Percentiles rank a stretch among this genome's conserved stretches.
These are phyloP conservation scores for Melanotus villosus DNA, from an alignment of 2,888 invertebrate genomes.

Conservation along the genomic window DNA sequence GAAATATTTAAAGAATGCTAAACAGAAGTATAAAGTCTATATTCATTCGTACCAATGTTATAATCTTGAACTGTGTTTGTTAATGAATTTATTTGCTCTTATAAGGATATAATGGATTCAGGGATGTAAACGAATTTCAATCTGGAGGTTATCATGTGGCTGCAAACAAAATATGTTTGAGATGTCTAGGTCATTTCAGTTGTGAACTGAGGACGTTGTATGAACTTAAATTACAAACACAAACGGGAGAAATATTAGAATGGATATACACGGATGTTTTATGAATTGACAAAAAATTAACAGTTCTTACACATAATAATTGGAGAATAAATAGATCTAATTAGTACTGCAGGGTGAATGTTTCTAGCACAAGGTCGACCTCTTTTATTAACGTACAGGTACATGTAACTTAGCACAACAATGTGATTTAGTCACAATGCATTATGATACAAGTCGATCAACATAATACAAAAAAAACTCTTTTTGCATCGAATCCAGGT, in stretches of 20 bases:
- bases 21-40: neutral
- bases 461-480: neutral
- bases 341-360: slow-evolving; percentile 24
- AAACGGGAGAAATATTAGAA: neutral
- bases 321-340: slow-evolving; percentile 9
- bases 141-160: slow-evolving; percentile 13
- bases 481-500: neutral
- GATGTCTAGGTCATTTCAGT: neutral
- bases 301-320: neutral
- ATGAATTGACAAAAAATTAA: neutral
- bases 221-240: neutral
- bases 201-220: neutral
- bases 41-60: neutral
- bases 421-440: neutral
- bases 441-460: neutral
- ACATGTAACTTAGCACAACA: neutral
- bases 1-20: slow-evolving; percentile 3
- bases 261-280: neutral
- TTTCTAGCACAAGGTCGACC: slow-evolving; percentile 24
- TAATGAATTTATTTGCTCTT: slow-evolving; percentile 24
- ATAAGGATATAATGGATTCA: slow-evolving; percentile 30
- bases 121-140: slow-evolving; percentile 20
- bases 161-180: neutral
- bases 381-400: neutral
- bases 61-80: slow-evolving; percentile 4